A percentile compares a stretch with the other conserved stretches of the same genome.
These are phyloP conservation scores for Urocynchramus pylzowi DNA, from an alignment of 2,113 vertebrate species.

Conservation along the genomic window DNA sequence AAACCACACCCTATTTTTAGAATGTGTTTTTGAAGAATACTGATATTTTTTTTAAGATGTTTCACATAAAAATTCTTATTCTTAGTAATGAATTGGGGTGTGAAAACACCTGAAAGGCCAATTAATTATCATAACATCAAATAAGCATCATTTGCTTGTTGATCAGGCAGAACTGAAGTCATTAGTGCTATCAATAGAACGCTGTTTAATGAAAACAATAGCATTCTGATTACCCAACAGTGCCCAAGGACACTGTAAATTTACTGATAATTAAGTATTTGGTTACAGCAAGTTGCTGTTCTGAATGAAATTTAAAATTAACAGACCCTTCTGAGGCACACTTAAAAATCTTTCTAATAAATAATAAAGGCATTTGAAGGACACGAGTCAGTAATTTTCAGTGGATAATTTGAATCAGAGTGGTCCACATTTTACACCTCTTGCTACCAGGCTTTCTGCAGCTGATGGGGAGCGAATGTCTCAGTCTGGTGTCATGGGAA, in stretches of 20 bases:
- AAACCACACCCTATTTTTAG: not conserved
- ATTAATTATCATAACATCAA: conserved; percentile 38
- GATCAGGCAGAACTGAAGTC: conserved; percentile 57
- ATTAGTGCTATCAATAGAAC: conserved; percentile 41
- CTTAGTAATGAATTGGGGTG: not conserved
- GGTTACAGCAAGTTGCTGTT: not conserved
- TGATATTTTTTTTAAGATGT: not conserved
- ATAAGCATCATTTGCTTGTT: conserved; percentile 45
- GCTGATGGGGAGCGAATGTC: no score
- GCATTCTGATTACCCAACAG: conserved; percentile 24
- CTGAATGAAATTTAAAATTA: conserved; percentile 13
- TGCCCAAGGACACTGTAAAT: conserved; percentile 40
- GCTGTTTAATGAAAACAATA: conserved; percentile 46
- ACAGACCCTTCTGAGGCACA: not conserved
- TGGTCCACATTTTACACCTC: not conserved
- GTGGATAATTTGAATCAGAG: not conserved
- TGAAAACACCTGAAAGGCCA: conserved; percentile 38
- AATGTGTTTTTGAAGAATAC: not conserved
- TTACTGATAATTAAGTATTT: conserved; percentile 47
- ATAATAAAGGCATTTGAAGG: not conserved
- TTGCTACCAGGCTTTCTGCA: not conserved
- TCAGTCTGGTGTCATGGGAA: rapidly evolving
- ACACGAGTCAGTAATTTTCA: not conserved
- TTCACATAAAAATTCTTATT: not conserved
- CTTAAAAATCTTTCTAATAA: not conserved